Percentiles rank a stretch among this genome's conserved stretches.
Conservation (phyloP, 2,797 vertebrate genomes). For the Dicrostonyx torquatus region DNA sequence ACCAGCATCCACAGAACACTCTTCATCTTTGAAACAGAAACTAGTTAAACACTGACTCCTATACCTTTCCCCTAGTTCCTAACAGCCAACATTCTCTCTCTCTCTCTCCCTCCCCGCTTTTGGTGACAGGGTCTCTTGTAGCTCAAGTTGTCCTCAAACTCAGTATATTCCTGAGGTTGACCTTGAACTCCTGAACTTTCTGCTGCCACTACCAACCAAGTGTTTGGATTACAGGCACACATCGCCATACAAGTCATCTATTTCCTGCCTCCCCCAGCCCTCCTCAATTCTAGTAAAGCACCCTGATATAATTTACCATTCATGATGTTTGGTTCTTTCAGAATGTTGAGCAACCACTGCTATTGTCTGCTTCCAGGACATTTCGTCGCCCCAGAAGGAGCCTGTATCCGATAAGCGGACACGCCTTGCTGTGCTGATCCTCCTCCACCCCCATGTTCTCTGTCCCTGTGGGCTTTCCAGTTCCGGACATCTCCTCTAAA, state of each 20-base stretch:
- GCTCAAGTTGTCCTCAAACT: neutral
- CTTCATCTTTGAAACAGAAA: neutral
- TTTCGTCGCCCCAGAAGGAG: neutral
- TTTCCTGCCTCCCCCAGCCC: neutral
- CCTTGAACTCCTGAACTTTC: neutral
- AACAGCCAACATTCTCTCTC: neutral
- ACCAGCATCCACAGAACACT: too few species aligned
- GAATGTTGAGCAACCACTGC: fast-evolving
- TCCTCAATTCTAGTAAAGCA: neutral
- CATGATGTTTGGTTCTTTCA: neutral
- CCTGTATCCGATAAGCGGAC: neutral
- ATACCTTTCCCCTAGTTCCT: neutral
- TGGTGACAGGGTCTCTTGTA: neutral
- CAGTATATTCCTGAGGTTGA: neutral
- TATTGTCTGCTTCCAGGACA: neutral
- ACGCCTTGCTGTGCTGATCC: neutral
- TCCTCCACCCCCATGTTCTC: neutral
- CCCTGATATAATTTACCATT: neutral
- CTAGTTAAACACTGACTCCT: neutral
- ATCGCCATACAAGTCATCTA: neutral
- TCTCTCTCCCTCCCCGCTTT: too few species aligned
- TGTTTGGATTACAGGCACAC: too few species aligned
- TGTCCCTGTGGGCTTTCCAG: neutral
- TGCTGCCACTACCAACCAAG: neutral
- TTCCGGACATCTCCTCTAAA: neutral